Conservation (phyloP, 1,140 invertebrate genomes). For the Macrotrachela quadricornifera region DNA sequence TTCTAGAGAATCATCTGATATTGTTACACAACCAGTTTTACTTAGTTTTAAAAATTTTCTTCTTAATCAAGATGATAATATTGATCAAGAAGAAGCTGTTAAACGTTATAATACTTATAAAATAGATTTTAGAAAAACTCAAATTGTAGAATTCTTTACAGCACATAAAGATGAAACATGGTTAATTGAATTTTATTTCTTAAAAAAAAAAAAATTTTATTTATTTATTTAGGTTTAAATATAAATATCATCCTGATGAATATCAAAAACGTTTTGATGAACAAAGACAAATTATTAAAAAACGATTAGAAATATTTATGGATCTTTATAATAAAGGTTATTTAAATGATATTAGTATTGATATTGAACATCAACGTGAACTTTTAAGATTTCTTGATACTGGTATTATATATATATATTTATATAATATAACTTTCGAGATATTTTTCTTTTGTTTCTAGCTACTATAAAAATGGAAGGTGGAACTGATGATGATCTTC, state of each 20-base stretch:
- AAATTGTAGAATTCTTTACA: slow-evolving; percentile 94
- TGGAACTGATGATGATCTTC: slow-evolving; percentile 73
- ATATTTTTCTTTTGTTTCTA: too few species aligned
- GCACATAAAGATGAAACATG: slow-evolving; percentile 98
- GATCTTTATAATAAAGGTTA: slow-evolving; percentile 52
- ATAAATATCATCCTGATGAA: slow-evolving; percentile 10
- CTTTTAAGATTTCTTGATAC: slow-evolving; percentile 74
- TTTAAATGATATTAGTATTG: slow-evolving; percentile 55
- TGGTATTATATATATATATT: slow-evolving; percentile 12
- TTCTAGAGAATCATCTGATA: slow-evolving; percentile 15
- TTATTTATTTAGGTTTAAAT: not conserved
- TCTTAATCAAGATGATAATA: slow-evolving; percentile 80
- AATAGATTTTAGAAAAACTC: slow-evolving; percentile 76
- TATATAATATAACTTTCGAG: not conserved
- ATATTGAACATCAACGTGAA: slow-evolving; percentile 62
- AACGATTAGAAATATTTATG: slow-evolving; percentile 66
- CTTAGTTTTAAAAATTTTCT: slow-evolving; percentile 92
- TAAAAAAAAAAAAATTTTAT: too few species aligned
- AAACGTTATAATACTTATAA: slow-evolving; percentile 97
- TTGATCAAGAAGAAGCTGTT: slow-evolving; percentile 85
- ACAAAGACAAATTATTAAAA: slow-evolving; percentile 55
- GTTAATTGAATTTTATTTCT: too few species aligned
- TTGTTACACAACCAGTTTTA: slow-evolving; percentile 54
- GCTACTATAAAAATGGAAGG: slow-evolving; percentile 80
- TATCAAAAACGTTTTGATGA: slow-evolving; percentile 60